phyloP scores from a whole-genome alignment of 2,797 vertebrate genomes.

The Poeciliopsis presidionis region DNA sequence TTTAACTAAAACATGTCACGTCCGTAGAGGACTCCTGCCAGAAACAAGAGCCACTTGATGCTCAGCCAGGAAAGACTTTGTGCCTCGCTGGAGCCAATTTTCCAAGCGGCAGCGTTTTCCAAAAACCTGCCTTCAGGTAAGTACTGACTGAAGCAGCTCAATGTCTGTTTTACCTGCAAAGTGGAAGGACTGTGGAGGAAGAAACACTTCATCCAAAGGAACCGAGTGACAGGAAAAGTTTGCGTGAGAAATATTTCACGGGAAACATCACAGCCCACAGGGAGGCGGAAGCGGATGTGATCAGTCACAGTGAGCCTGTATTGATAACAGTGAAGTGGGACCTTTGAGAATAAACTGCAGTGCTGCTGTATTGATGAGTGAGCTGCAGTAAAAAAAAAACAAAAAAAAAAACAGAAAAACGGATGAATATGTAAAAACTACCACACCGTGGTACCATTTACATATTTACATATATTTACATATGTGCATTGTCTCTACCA shows the following conservation, averaged over 20 bases:
- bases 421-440: conserved; percentile 32
- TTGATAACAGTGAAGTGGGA: conserved; percentile 24
- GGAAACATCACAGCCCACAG: neutral
- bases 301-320: neutral
- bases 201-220: neutral
- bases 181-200: neutral
- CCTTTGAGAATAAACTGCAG: conserved; percentile 14
- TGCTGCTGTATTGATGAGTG: conserved; percentile 31
- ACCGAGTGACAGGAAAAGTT: neutral
- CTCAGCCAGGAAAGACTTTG: neutral
- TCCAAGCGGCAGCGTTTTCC: neutral
- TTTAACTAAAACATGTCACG: neutral
- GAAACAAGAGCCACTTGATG: neutral
- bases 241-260: neutral
- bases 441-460: conserved; percentile 21
- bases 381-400: neutral
- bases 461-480: too few species aligned
- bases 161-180: conserved; percentile 1
- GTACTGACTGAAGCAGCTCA: neutral
- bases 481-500: too few species aligned
- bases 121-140: neutral
- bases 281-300: neutral
- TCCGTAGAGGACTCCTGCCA: neutral
- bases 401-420: conserved; percentile 8
- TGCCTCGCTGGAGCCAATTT: neutral